Evolutionary conservation across 1,140 invertebrate genomes (phyloP).

Genomic region (Ditylenchus dipsaci): DNA sequence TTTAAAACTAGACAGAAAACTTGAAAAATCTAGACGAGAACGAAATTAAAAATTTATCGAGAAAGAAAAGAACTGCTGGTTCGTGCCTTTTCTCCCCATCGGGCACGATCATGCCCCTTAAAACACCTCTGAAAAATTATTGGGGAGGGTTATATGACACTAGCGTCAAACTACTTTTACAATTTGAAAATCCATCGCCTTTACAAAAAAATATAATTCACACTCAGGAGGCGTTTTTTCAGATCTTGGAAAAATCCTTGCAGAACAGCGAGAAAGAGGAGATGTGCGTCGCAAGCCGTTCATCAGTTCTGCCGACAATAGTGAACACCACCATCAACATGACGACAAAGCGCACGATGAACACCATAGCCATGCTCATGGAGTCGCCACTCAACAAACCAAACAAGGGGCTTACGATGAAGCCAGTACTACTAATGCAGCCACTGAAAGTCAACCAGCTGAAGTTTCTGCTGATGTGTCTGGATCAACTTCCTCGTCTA

Average conservation of each 20-base stretch:
- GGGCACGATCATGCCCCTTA: too few species aligned
- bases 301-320: slow-evolving; percentile 23
- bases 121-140: too few species aligned
- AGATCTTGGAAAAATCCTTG: slow-evolving; percentile 15
- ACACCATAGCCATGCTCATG: background rate
- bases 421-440: background rate
- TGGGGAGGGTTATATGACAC: too few species aligned
- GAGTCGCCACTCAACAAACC: background rate
- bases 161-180: too few species aligned
- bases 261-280: slow-evolving; percentile 8
- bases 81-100: too few species aligned
- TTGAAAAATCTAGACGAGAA: too few species aligned
- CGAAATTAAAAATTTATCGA: too few species aligned
- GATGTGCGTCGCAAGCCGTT: slow-evolving; percentile 45
- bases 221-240: too few species aligned
- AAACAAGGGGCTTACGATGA: background rate
- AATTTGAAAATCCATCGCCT: too few species aligned
- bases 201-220: too few species aligned
- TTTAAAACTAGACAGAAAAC: too few species aligned
- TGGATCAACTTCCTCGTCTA: background rate
- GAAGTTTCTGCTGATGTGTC: background rate
- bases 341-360: slow-evolving; percentile 10
- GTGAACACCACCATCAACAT: slow-evolving; percentile 31
- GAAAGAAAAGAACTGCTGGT: too few species aligned
- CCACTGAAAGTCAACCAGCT: slow-evolving; percentile 1